Conservation (phyloP, 2,797 vertebrate genomes). For the Acanthurus lineatus region DNA sequence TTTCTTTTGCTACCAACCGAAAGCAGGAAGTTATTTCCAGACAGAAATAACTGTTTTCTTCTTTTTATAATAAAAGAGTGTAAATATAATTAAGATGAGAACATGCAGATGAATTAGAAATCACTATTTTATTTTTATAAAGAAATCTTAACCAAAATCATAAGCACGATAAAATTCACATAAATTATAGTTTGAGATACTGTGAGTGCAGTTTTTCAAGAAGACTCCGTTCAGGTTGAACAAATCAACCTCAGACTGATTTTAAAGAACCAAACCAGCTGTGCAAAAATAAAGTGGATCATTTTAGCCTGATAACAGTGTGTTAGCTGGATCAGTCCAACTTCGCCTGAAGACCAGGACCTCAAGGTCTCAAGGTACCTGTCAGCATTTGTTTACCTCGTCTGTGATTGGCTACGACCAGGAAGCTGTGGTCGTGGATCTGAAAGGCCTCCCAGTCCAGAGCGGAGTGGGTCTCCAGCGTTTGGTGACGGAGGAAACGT, state of each 20-base stretch:
- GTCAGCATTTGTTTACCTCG: constrained; percentile 83
- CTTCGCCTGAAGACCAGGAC: not conserved
- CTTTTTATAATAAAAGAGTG: too few relatives aligned
- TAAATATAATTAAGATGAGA: too few relatives aligned
- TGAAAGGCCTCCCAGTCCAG: constrained; percentile 93
- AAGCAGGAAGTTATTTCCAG: too few relatives aligned
- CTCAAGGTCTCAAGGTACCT: not conserved
- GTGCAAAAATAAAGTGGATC: not conserved
- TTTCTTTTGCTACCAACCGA: too few relatives aligned
- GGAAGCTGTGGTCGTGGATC: constrained; percentile 89
- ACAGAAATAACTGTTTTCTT: too few relatives aligned
- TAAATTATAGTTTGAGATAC: too few relatives aligned
- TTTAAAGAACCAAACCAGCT: not conserved
- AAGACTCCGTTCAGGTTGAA: too few relatives aligned
- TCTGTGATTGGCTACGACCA: constrained; percentile 93
- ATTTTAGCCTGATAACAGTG: not conserved
- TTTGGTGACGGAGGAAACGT: constrained; percentile 87
- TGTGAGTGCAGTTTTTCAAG: too few relatives aligned
- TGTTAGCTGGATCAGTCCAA: not conserved
- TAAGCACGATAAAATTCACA: too few relatives aligned
- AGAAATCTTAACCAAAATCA: too few relatives aligned
- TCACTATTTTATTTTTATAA: too few relatives aligned
- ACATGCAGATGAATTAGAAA: too few relatives aligned
- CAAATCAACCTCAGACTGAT: not conserved
- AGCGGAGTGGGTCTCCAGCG: constrained; percentile 88